phyloP scores from a whole-genome alignment of 2,113 vertebrate species.

The Bagarius yarrelli region DNA sequence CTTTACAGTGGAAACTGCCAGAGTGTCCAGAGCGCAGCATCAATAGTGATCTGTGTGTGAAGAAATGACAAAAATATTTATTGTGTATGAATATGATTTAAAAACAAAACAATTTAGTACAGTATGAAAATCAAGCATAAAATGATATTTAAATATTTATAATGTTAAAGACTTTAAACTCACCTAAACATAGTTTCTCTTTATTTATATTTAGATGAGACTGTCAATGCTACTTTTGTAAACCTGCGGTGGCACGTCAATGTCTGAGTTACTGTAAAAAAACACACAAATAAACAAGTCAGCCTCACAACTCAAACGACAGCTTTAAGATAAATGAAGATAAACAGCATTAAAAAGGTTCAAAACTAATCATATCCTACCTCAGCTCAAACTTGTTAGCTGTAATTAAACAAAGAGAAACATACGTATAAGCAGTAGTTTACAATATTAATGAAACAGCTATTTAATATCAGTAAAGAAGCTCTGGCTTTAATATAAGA shows the following conservation, averaged over 20 bases:
- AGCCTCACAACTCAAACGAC: neutral
- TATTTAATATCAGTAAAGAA: neutral
- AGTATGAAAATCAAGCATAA: neutral
- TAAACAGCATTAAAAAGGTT: neutral
- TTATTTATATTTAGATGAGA: conserved; percentile 59
- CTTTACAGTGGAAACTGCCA: neutral
- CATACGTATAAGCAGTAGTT: conserved; percentile 18
- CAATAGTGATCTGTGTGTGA: neutral
- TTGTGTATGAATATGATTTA: neutral
- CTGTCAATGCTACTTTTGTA: conserved; percentile 71
- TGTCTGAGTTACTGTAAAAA: conserved; percentile 61
- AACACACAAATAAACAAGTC: conserved; percentile 16
- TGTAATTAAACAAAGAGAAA: conserved; percentile 30
- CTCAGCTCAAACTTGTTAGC: conserved; percentile 67
- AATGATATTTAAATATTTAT: neutral
- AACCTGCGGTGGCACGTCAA: conserved; percentile 55
- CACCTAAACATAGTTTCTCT: neutral
- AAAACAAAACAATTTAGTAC: neutral
- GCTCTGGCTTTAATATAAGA: neutral
- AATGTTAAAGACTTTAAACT: neutral
- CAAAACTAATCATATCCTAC: conserved; percentile 48
- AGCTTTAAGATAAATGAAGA: neutral
- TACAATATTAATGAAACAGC: neutral
- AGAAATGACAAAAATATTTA: neutral
- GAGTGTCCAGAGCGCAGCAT: neutral